A percentile compares a stretch with the other conserved stretches of the same genome.
phyloP scores from a whole-genome alignment of 2,113 vertebrate species.

The Zosterops pallidus region DNA sequence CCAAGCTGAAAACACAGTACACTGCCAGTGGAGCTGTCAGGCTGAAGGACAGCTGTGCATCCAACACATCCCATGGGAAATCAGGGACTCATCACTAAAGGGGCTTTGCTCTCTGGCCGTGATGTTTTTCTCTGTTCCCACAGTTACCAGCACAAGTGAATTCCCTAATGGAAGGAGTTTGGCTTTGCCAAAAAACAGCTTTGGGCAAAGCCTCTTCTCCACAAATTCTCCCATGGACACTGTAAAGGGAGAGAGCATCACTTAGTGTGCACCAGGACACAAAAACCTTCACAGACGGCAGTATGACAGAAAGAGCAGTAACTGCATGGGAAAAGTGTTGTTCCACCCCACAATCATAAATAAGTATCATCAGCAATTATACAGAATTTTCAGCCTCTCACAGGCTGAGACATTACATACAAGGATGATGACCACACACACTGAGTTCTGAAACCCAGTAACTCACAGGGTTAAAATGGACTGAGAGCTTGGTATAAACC shows the following conservation, averaged over 20 bases:
- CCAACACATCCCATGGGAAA: neutral
- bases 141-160: neutral
- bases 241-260: neutral
- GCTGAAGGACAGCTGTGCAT: neutral
- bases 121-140: neutral
- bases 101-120: neutral
- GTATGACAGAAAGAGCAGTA: neutral
- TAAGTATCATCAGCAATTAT: neutral
- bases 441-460: neutral
- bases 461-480: neutral
- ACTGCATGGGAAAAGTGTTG: neutral
- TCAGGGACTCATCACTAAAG: neutral
- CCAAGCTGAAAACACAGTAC: neutral
- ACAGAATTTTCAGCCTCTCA: neutral
- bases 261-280: neutral
- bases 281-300: rapidly evolving
- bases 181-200: neutral
- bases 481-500: neutral
- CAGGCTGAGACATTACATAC: neutral
- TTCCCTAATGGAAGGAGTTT: neutral
- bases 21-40: neutral
- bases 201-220: neutral
- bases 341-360: neutral
- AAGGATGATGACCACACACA: rapidly evolving
- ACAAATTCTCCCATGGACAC: rapidly evolving